These are phyloP conservation scores for Luperina nickerlii DNA, from an alignment of 2,888 invertebrate species.

Conservation along the genomic window DNA sequence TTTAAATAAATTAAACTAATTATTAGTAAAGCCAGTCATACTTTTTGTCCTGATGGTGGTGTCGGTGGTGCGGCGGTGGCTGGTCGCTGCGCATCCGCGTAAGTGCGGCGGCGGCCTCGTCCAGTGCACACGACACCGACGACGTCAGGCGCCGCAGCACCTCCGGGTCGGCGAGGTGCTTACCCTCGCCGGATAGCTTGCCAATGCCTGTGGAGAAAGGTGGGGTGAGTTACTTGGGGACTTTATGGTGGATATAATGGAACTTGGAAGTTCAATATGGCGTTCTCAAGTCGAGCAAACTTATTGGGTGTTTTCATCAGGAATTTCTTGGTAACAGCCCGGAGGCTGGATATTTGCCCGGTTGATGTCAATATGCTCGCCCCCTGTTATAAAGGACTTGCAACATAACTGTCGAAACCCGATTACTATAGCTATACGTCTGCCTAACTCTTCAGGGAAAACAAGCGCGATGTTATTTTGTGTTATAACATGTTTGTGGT, in stretches of 20 bases:
- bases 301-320: too few relatives aligned
- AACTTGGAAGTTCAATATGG: not conserved
- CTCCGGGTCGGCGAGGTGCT: constrained; percentile 96
- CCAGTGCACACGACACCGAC: constrained; percentile 97
- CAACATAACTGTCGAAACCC: too few relatives aligned
- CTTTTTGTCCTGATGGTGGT: constrained; percentile 87
- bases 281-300: too few relatives aligned
- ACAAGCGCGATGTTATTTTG: too few relatives aligned
- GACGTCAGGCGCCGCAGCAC: constrained; percentile 96
- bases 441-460: too few relatives aligned
- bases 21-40: constrained; percentile 63
- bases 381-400: too few relatives aligned
- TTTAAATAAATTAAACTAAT: not conserved
- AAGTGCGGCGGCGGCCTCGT: constrained; percentile 98
- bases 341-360: too few relatives aligned
- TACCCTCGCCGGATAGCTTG: constrained; percentile 95
- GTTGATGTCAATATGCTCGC: too few relatives aligned
- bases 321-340: too few relatives aligned
- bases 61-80: constrained; percentile 90
- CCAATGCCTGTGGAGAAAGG: constrained; percentile 92
- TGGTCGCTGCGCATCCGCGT: constrained; percentile 98
- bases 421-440: too few relatives aligned
- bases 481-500: not conserved
- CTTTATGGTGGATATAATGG: not conserved
- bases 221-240: not conserved